phyloP scores from a whole-genome alignment of 1,140 invertebrate species.

The Temnothorax curvispinosus region DNA sequence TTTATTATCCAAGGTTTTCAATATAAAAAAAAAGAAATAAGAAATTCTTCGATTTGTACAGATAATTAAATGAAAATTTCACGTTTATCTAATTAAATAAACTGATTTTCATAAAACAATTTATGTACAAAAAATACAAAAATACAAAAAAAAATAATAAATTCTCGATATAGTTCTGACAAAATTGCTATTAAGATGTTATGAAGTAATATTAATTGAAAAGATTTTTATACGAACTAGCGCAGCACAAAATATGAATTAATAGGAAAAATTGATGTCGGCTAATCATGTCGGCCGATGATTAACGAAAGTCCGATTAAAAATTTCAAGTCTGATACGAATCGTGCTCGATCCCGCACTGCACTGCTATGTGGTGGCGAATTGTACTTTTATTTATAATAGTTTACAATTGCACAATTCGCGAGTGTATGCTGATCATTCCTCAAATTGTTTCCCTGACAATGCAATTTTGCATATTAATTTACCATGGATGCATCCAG shows the following conservation, averaged over 20 bases:
- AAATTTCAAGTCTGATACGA: background rate
- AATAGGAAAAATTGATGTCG: background rate
- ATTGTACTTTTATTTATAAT: constrained; percentile 21
- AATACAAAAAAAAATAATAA: background rate
- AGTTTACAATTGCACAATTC: constrained; percentile 35
- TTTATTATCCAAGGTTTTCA: background rate
- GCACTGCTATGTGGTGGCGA: background rate
- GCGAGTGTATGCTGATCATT: constrained; percentile 43
- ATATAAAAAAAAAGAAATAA: background rate
- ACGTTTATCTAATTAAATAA: background rate
- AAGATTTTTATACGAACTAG: constrained; percentile 6
- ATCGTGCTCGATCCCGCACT: background rate
- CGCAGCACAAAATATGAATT: constrained; percentile 49
- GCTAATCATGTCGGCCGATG: background rate
- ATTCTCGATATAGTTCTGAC: background rate
- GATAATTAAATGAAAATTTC: background rate
- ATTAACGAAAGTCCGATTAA: constrained; percentile 1
- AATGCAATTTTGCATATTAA: constrained; percentile 17
- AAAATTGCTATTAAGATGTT: background rate
- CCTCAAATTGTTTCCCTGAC: constrained; percentile 17
- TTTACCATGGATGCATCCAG: background rate
- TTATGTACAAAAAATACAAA: background rate
- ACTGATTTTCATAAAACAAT: background rate
- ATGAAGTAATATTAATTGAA: background rate
- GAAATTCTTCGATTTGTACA: background rate